Percentiles rank a stretch among this genome's conserved stretches.
Conservation (phyloP, 2,113 vertebrate genomes). For the Proterorhinus semilunaris region DNA sequence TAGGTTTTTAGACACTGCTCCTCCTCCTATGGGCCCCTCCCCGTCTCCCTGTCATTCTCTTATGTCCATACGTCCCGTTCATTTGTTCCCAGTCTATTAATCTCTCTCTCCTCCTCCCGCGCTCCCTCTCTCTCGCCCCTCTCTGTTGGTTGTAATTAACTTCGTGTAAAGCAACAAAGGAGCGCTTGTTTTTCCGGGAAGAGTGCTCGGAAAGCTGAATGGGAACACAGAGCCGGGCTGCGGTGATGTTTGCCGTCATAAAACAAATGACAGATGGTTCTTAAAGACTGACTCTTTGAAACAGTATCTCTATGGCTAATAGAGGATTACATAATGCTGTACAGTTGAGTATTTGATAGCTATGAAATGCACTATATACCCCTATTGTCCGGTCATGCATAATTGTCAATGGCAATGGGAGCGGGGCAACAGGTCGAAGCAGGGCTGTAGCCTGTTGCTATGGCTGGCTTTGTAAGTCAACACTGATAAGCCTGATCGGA, state of each 20-base stretch:
- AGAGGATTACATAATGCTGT: constrained; percentile 5
- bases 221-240: not conserved
- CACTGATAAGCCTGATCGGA: not conserved
- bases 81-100: constrained; percentile 46
- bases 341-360: not conserved
- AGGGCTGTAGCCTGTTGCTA: constrained; percentile 1
- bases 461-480: not conserved
- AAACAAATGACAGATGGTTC: constrained; percentile 19
- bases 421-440: constrained; percentile 7
- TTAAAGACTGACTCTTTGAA: constrained; percentile 10
- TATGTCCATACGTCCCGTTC: constrained; percentile 33
- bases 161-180: constrained; percentile 52
- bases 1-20: constrained; percentile 49
- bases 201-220: constrained; percentile 12
- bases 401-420: constrained; percentile 2
- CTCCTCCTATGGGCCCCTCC: constrained; percentile 9
- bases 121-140: constrained; percentile 65
- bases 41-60: constrained; percentile 30
- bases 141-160: constrained; percentile 57
- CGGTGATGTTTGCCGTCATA: constrained; percentile 33
- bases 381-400: not conserved
- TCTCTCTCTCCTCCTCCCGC: constrained; percentile 48
- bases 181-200: constrained; percentile 39
- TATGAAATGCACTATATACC: not conserved
- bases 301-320: constrained; percentile 7